phyloP scores from a whole-genome alignment of 2,888 invertebrate species.

The Geotrupes spiniger region DNA sequence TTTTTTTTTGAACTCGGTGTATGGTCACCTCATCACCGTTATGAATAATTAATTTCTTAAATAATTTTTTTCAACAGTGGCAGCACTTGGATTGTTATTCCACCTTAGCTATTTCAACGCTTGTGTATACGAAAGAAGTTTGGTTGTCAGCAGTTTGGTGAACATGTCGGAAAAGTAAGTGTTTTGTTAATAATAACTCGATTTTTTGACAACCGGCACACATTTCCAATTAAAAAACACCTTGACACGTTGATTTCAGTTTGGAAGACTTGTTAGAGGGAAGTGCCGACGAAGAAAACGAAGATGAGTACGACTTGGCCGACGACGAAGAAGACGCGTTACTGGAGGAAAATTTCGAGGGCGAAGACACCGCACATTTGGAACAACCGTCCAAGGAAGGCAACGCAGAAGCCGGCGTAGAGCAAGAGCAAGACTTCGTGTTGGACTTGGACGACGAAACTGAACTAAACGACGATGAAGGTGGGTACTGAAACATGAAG shows the following conservation, averaged over 20 bases:
- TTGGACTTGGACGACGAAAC: conserved; percentile 16
- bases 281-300: conserved; percentile 47
- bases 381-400: neutral
- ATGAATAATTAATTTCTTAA: too few species aligned
- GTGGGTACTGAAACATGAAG: neutral
- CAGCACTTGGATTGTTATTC: too few species aligned
- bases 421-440: conserved; percentile 9
- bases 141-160: too few species aligned
- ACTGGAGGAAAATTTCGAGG: conserved; percentile 47
- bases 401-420: neutral
- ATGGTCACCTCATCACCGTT: too few species aligned
- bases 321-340: conserved; percentile 53
- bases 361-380: conserved; percentile 32
- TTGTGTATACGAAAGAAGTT: too few species aligned
- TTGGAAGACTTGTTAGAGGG: conserved; percentile 18
- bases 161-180: too few species aligned
- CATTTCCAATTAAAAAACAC: neutral
- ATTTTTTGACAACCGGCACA: too few species aligned
- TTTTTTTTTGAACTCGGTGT: too few species aligned
- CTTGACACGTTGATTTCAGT: conserved; percentile 8
- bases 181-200: too few species aligned
- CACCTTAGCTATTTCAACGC: too few species aligned
- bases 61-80: too few species aligned
- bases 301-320: conserved; percentile 49
- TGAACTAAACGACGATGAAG: conserved; percentile 14